Percentiles rank a stretch among this genome's conserved stretches.
Conservation (phyloP, 2,888 invertebrate genomes). For the Dasypolia templi region DNA sequence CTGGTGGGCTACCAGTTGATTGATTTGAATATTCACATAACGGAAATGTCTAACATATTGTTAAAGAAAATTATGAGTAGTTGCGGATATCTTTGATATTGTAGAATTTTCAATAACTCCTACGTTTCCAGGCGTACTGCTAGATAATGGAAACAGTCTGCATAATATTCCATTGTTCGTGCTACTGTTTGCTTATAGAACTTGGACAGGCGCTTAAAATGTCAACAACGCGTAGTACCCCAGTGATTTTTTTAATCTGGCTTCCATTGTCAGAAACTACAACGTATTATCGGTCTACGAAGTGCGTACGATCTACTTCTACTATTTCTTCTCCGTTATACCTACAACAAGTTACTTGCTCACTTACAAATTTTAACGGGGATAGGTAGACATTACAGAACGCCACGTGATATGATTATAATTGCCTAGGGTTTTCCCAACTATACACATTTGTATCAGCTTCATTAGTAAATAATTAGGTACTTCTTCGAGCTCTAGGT, state of each 20-base stretch:
- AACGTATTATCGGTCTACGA: not conserved
- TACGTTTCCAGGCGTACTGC: not conserved
- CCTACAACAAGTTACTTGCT: not conserved
- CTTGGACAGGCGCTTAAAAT: conserved; percentile 20
- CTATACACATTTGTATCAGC: not conserved
- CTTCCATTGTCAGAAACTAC: not conserved
- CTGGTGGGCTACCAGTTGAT: not conserved
- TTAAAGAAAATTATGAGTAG: not conserved
- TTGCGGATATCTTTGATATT: not conserved
- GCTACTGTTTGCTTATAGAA: conserved; percentile 13
- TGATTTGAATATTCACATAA: not conserved
- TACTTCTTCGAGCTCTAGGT: conserved; percentile 5
- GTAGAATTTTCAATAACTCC: not conserved
- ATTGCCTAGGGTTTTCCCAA: not conserved
- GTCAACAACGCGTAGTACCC: not conserved
- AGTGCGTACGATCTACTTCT: not conserved
- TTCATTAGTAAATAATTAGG: not conserved
- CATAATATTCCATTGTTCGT: not conserved
- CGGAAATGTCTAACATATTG: not conserved
- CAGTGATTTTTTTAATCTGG: not conserved
- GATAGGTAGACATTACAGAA: not conserved
- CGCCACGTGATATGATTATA: too few relatives aligned
- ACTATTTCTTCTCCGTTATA: not conserved
- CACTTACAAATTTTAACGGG: not conserved
- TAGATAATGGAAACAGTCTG: not conserved